Evolutionary conservation across 2,888 invertebrate genomes (phyloP).

Genomic region (Drosophila putrida): DNA sequence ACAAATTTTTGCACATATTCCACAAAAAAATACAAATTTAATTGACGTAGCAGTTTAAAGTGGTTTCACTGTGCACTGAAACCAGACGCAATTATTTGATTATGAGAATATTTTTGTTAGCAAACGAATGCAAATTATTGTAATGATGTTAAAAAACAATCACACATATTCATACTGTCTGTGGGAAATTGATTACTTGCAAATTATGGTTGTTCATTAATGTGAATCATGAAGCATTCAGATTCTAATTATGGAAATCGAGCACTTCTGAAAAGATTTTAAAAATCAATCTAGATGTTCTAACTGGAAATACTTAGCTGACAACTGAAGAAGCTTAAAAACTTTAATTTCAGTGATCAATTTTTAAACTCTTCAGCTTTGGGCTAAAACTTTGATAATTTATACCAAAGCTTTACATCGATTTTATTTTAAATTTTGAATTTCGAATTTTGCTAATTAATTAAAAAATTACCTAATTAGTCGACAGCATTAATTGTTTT

Average conservation of each 20-base stretch:
- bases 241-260: slow-evolving; percentile 1
- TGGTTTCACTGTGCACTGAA: slow-evolving; percentile 16
- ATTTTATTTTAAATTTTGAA: too few species aligned
- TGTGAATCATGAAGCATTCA: slow-evolving; percentile 12
- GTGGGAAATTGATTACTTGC: slow-evolving; percentile 42
- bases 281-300: neutral
- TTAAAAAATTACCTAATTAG: too few species aligned
- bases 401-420: too few species aligned
- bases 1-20: neutral
- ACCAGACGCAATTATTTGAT: slow-evolving; percentile 12
- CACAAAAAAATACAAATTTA: neutral
- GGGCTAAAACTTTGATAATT: too few species aligned
- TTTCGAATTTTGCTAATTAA: too few species aligned
- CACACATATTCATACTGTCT: slow-evolving; percentile 43
- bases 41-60: slow-evolving; percentile 12
- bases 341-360: neutral
- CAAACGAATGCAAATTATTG: slow-evolving; percentile 39
- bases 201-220: slow-evolving; percentile 41
- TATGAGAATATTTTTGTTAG: slow-evolving; percentile 38
- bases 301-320: neutral
- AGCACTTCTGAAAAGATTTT: neutral
- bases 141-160: slow-evolving; percentile 50
- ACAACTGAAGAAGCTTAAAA: neutral
- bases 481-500: neutral
- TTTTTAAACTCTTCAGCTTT: too few species aligned